Evolutionary conservation across 1,140 invertebrate genomes (phyloP).

Genomic region (Bathynomus jamesi): DNA sequence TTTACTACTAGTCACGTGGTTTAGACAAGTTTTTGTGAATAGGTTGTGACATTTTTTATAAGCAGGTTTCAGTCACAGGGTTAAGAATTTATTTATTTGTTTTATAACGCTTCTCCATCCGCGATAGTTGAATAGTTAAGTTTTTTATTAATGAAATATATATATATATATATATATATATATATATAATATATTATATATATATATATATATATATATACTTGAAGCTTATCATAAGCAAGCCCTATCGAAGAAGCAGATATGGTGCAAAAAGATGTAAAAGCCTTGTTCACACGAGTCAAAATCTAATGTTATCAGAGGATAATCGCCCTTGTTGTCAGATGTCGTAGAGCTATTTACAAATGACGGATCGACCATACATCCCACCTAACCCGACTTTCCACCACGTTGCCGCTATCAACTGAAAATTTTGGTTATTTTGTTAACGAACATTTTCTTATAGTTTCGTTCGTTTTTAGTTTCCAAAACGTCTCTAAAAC

Average conservation of each 20-base stretch:
- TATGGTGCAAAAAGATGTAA: not conserved
- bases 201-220: constrained; percentile 3
- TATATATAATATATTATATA: constrained; percentile 1
- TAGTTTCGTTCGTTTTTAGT: not conserved
- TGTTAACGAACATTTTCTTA: not conserved
- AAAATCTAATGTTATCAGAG: not conserved
- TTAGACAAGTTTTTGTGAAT: no score
- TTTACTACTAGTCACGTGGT: no score
- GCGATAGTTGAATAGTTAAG: no score
- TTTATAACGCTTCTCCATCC: no score
- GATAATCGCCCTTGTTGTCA: not conserved
- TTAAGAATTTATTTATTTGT: no score
- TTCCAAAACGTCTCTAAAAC: not conserved
- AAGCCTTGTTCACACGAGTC: not conserved
- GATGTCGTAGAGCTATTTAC: not conserved
- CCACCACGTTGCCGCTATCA: not conserved
- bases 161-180: constrained; percentile 3
- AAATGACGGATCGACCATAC: not conserved
- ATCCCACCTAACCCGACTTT: not conserved
- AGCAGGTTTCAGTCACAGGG: no score
- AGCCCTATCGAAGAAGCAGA: not conserved
- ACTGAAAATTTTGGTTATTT: not conserved
- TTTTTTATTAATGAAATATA: no score
- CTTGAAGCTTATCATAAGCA: not conserved
- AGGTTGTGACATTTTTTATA: no score